Percentiles rank a stretch among this genome's conserved stretches.
phyloP scores from a whole-genome alignment of 2,888 invertebrate species.

The Norana najaformis region DNA sequence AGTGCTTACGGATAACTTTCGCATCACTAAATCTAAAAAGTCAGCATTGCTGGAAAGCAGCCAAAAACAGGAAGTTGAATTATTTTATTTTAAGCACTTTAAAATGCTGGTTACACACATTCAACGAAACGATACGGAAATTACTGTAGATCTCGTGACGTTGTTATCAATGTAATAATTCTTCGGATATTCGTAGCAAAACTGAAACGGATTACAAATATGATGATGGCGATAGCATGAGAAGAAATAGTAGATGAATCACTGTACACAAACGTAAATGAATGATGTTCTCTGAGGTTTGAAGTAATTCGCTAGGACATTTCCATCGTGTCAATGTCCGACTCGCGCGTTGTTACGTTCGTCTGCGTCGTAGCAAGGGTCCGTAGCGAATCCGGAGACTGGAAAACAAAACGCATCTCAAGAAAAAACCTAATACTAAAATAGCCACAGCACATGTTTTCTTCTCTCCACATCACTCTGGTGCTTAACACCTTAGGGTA shows the following conservation, averaged over 20 bases:
- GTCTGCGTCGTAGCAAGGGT: background rate
- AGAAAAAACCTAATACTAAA: background rate
- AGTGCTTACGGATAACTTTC: background rate
- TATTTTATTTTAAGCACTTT: background rate
- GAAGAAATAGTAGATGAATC: background rate
- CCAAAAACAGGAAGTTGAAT: too few relatives aligned
- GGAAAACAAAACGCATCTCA: background rate
- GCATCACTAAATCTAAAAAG: background rate
- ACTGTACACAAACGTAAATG: background rate
- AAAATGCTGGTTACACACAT: background rate
- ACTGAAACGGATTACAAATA: background rate
- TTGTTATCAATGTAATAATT: background rate
- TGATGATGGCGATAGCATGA: background rate
- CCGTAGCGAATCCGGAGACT: background rate
- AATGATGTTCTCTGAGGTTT: background rate
- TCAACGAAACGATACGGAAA: background rate
- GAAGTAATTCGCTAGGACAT: conserved; percentile 28
- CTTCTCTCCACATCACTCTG: too few relatives aligned
- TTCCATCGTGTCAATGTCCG: conserved; percentile 29
- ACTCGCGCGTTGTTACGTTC: background rate
- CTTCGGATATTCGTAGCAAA: background rate
- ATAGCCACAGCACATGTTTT: background rate
- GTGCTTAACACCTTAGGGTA: too few relatives aligned
- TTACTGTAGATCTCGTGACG: background rate
- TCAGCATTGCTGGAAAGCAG: too few relatives aligned